Conservation (phyloP, 2,888 invertebrate species). For the Campoplex capitator region DNA sequence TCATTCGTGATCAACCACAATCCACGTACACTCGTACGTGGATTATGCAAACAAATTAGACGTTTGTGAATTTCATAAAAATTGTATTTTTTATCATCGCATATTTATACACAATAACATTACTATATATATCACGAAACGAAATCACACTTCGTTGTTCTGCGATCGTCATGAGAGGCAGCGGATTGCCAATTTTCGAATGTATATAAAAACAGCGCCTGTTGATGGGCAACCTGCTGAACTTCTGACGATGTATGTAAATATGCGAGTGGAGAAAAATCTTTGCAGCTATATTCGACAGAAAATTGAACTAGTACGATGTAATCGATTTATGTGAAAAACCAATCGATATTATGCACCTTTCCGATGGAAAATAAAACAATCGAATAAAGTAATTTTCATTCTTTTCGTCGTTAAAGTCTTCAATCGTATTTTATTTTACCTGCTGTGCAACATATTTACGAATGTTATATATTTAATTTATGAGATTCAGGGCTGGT, state of each 20-base stretch:
- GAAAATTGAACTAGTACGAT: neutral
- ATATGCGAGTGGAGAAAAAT: neutral
- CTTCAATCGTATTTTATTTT: too few species aligned
- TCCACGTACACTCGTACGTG: neutral
- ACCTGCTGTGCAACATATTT: too few species aligned
- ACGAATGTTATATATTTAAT: too few species aligned
- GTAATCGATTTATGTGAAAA: neutral
- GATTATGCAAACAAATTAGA: neutral
- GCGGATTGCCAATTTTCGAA: conserved; percentile 16
- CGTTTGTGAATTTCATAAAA: neutral
- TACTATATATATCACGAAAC: neutral
- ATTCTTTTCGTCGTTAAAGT: neutral
- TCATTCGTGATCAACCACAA: conserved; percentile 12
- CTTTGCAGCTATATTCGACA: neutral
- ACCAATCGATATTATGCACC: neutral
- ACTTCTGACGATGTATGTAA: neutral
- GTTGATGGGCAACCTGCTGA: conserved; percentile 54
- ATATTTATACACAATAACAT: neutral
- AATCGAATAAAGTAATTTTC: neutral
- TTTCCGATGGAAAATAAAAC: neutral
- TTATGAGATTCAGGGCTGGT: too few species aligned
- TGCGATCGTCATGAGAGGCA: neutral
- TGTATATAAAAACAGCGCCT: conserved; percentile 28
- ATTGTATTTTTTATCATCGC: neutral
- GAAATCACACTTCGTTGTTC: neutral